Evolutionary conservation across 2,888 invertebrate genomes (phyloP).

Genomic region (Venusia cambrica): DNA sequence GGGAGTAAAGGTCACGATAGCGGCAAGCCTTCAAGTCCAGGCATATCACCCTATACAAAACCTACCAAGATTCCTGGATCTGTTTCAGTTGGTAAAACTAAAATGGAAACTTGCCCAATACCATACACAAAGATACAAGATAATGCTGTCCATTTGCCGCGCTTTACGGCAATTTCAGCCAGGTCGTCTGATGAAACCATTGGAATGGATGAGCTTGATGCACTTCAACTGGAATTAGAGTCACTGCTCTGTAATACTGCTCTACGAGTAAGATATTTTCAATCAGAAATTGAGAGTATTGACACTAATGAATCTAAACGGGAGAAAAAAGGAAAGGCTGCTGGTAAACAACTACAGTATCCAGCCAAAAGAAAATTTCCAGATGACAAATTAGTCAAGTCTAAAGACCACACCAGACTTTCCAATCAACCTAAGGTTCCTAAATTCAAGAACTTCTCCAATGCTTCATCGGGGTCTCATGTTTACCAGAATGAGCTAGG

Average conservation of each 20-base stretch:
- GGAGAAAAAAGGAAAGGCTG: constrained; percentile 76
- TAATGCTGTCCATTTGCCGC: constrained; percentile 84
- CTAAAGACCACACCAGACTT: constrained; percentile 78
- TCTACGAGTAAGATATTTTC: constrained; percentile 88
- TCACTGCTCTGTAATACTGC: constrained; percentile 91
- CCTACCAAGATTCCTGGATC: constrained; percentile 69
- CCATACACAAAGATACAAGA: constrained; percentile 87
- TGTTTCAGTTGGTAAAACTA: constrained; percentile 65
- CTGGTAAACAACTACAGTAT: constrained; percentile 76
- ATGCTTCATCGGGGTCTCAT: constrained; percentile 66
- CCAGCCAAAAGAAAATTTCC: constrained; percentile 79
- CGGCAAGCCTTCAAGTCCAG: constrained; percentile 75
- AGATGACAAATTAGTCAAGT: constrained; percentile 80
- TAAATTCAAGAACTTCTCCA: constrained; percentile 78
- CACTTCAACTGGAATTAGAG: constrained; percentile 93
- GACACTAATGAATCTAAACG: constrained; percentile 81
- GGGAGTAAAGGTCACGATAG: constrained; percentile 74
- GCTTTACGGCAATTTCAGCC: constrained; percentile 83
- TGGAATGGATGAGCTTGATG: constrained; percentile 93
- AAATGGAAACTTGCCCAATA: constrained; percentile 71
- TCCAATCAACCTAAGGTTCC: constrained; percentile 81
- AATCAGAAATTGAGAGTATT: constrained; percentile 86
- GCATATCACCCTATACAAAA: constrained; percentile 70
- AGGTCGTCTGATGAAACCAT: constrained; percentile 88
- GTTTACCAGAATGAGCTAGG: constrained; percentile 64